Base-by-base conservation (phyloP, 2,888 invertebrate species). In the Sesia apiformis region DNA sequence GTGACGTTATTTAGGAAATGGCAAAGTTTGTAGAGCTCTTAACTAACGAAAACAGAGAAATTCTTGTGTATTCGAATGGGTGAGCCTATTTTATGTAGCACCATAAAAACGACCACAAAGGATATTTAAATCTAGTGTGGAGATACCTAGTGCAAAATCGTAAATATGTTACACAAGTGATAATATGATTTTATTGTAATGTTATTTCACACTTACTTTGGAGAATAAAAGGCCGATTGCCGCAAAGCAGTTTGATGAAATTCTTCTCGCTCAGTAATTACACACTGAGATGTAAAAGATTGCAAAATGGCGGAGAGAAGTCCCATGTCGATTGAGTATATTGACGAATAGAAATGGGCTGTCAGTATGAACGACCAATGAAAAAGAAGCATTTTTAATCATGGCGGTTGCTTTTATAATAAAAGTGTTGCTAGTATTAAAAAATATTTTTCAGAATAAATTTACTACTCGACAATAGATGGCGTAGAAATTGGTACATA, bases 81-180 rank as follows among this genome's bases (percentile, higher is more conserved):
- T 84, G 86, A 86, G 81, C 81, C 76, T 90, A 61, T 60, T 65
- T 76, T 82, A 63, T 59, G 64, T 92, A 69, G 92, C 92, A 92
- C 92, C 78, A 69, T 70, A 74, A 77, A 77, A 90, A 91, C 92
- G 92, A 92, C 92, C 92, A 90, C 90, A 83, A 84, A 78, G 74
- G 77, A 76, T 73, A 82, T 66, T 23, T 56, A 42, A 60, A 76
- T 66, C 79, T 57, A 78, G 77, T 76, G 90, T 90, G 92, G 92
- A 92, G 92, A 92, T 92, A 92, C 92, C 82, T 67, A 83, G 92
- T 91, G 91, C 91, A 80, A 78, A 81, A 53, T 4, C 46, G 6
- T 56, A 43, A 46, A n/a, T 41, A 39, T 38, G 23, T 46, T 23
- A 23, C 23, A 23, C 23, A 23, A 23, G 23, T 23, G 23, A 23